These are phyloP conservation scores for Bombyx huttoni DNA, from an alignment of 2,888 invertebrate species.

Conservation along the genomic window DNA sequence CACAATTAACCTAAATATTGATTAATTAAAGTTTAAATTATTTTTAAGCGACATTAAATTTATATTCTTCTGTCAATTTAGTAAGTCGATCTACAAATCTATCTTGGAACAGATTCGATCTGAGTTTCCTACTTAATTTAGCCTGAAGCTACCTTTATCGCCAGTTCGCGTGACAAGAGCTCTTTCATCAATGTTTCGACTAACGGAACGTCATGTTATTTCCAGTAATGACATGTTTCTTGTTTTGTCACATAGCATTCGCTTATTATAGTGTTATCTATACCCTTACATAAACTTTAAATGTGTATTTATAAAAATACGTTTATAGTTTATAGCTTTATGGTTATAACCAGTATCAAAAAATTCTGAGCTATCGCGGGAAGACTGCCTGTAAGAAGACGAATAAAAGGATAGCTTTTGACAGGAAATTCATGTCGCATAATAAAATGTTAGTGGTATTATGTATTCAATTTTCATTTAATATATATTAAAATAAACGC, in stretches of 20 bases:
- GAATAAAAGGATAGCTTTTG: no score
- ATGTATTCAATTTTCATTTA: no score
- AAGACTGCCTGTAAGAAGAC: no score
- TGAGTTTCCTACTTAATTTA: slow-evolving; percentile 25
- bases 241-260: slow-evolving; percentile 47
- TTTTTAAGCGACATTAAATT: not conserved
- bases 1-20: no score
- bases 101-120: not conserved
- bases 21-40: not conserved
- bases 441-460: no score
- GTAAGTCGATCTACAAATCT: not conserved
- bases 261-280: slow-evolving; percentile 7
- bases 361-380: no score
- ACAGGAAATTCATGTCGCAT: no score
- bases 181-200: slow-evolving; percentile 47
- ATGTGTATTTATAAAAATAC: no score
- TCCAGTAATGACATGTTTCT: slow-evolving; percentile 63
- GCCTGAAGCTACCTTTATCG: slow-evolving; percentile 45
- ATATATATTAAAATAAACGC: no score
- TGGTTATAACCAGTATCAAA: no score
- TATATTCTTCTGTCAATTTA: not conserved
- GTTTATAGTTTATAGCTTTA: no score
- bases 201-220: slow-evolving; percentile 63
- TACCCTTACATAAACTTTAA: not conserved
- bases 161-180: slow-evolving; percentile 51